Percentiles rank a stretch among this genome's conserved stretches.
These are phyloP conservation scores for Diorhabda elongata DNA, from an alignment of 1,140 invertebrate genomes.

Conservation along the genomic window DNA sequence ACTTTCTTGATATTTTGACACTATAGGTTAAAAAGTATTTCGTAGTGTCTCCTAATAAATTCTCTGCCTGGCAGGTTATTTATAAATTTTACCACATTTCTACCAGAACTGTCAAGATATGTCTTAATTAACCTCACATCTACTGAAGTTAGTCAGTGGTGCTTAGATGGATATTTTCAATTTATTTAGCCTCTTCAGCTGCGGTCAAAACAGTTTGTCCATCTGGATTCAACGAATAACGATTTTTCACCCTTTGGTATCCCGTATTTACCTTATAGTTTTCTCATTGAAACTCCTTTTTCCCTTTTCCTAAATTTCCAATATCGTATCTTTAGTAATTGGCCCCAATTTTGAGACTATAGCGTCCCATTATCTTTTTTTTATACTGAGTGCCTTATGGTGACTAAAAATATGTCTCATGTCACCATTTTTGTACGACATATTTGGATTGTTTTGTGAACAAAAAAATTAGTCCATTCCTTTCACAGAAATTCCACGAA, in stretches of 20 bases:
- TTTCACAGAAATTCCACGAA: too few species aligned
- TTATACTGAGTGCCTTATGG: too few species aligned
- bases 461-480: too few species aligned
- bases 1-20: background rate
- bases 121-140: background rate
- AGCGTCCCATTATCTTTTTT: too few species aligned
- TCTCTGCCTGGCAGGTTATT: background rate
- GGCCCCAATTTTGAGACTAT: too few species aligned
- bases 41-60: background rate
- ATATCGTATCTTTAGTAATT: too few species aligned
- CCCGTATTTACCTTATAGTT: background rate
- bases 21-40: background rate
- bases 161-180: background rate
- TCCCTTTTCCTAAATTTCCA: background rate
- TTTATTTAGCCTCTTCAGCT: background rate
- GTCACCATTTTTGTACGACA: too few species aligned
- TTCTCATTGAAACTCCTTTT: background rate
- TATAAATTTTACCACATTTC: background rate
- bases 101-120: constrained; percentile 3
- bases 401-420: too few species aligned
- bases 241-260: background rate
- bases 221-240: background rate
- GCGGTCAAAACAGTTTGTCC: background rate
- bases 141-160: background rate
- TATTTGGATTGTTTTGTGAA: too few species aligned